These are phyloP conservation scores for Pelecanus crispus DNA, from an alignment of 2,113 vertebrate species.

Conservation along the genomic window DNA sequence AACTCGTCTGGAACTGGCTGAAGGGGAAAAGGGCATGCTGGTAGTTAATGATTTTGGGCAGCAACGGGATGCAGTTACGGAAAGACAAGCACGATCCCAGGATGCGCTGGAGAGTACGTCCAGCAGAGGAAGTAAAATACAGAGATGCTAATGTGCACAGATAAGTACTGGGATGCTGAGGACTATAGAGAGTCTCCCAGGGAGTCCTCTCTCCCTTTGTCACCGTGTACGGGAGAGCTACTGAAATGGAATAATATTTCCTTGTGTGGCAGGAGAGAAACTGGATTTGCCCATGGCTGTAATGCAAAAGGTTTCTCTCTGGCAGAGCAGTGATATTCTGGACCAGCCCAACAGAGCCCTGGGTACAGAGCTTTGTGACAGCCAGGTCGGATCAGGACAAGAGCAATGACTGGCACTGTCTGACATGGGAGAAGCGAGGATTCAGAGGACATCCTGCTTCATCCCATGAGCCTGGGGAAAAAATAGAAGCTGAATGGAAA, in stretches of 20 bases:
- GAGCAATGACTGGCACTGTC: background rate
- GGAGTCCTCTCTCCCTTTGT: background rate
- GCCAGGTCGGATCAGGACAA: background rate
- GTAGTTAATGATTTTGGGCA: conserved; percentile 27
- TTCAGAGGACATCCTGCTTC: background rate
- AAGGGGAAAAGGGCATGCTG: background rate
- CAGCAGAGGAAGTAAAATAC: background rate
- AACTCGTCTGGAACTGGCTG: background rate
- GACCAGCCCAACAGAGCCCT: background rate
- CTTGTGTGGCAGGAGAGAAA: background rate
- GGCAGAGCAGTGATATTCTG: background rate
- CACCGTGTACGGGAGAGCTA: accelerated
- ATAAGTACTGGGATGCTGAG: background rate
- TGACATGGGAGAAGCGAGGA: background rate
- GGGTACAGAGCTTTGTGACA: background rate
- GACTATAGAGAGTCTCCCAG: background rate
- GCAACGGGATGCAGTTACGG: background rate
- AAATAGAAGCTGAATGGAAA: conserved; percentile 34
- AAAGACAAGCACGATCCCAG: background rate
- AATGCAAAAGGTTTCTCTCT: background rate
- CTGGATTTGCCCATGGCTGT: background rate
- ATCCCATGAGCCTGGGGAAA: background rate
- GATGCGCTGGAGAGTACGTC: background rate
- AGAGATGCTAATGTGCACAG: background rate
- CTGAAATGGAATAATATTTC: background rate